Evolutionary conservation across 1,140 invertebrate genomes (phyloP).

Genomic region (Temnothorax curvispinosus): DNA sequence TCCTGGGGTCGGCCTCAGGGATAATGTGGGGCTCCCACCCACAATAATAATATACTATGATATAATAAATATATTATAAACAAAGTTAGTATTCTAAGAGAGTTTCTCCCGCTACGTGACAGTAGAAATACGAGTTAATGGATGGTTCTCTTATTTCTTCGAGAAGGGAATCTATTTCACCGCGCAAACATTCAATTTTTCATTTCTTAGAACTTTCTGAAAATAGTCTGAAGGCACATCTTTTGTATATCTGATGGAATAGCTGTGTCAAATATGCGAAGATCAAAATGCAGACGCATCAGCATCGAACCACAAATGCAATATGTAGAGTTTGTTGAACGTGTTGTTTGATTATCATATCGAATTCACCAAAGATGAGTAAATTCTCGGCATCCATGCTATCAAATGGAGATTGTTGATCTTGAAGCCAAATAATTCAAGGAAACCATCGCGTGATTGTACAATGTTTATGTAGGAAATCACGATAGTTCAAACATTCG

Average conservation of each 20-base stretch:
- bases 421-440: not conserved
- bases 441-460: not conserved
- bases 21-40: too few species aligned
- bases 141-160: not conserved
- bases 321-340: conserved; percentile 44
- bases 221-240: not conserved
- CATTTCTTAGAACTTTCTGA: not conserved
- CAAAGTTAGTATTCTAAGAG: not conserved
- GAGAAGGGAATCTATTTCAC: not conserved
- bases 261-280: not conserved
- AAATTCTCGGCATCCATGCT: not conserved
- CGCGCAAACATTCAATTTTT: not conserved
- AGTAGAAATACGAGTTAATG: not conserved
- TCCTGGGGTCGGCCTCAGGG: too few species aligned
- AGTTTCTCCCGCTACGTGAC: not conserved
- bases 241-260: not conserved
- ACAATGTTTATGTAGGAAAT: not conserved
- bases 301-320: not conserved
- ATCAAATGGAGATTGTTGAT: conserved; percentile 17
- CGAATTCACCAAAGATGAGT: conserved; percentile 23
- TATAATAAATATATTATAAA: not conserved
- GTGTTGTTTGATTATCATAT: conserved; percentile 40
- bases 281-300: not conserved
- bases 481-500: not conserved
- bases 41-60: not conserved